Conservation (phyloP, 2,888 invertebrate species). For the Heliothis peltigera region DNA sequence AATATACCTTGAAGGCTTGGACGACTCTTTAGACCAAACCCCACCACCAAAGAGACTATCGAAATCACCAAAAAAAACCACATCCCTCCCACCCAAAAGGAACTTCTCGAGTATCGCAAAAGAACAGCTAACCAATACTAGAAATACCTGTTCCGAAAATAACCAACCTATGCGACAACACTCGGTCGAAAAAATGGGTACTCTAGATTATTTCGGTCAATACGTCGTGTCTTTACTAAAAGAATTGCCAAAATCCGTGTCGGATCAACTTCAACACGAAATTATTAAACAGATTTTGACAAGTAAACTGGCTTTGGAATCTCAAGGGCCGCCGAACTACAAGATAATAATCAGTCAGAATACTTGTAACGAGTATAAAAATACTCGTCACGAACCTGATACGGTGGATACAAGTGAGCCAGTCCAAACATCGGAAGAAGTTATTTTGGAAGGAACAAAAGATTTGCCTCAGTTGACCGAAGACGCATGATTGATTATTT, state of each 20-base stretch:
- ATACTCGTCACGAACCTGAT: conserved; percentile 1
- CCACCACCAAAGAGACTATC: background rate
- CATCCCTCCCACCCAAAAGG: background rate
- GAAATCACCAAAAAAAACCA: background rate
- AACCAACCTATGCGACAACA: background rate
- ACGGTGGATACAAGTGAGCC: conserved; percentile 2
- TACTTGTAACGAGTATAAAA: background rate
- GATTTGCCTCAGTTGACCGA: background rate
- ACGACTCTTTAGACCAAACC: background rate
- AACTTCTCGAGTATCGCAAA: conserved; percentile 3
- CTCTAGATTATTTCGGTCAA: conserved; percentile 67
- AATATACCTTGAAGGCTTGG: conserved; percentile 43
- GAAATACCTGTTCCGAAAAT: conserved; percentile 13
- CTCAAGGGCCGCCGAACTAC: background rate
- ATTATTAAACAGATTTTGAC: conserved; percentile 63
- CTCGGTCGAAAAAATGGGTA: conserved; percentile 34
- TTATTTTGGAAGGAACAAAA: background rate
- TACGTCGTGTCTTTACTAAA: conserved; percentile 68
- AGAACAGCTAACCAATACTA: conserved; percentile 24
- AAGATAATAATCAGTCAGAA: conserved; percentile 3
- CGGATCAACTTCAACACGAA: conserved; percentile 68
- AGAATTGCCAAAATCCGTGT: conserved; percentile 66
- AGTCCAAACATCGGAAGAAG: background rate
- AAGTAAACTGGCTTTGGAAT: conserved; percentile 34
- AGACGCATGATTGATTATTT: background rate